Conservation (phyloP, 2,888 invertebrate genomes). For the Cataglyphis rosenhaueri region DNA sequence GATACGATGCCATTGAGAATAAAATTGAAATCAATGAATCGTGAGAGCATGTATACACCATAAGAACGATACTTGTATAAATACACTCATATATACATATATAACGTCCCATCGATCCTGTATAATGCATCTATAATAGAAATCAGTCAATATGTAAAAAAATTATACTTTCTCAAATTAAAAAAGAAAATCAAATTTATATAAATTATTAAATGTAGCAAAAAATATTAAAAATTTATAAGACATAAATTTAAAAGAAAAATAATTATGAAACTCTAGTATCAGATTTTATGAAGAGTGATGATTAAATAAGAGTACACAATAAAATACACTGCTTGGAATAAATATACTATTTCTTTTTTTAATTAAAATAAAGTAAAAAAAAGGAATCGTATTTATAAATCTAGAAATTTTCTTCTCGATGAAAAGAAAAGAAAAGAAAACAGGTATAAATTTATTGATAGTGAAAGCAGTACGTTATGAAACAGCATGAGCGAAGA, state of each 20-base stretch:
- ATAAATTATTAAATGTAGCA: not conserved
- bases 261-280: not conserved
- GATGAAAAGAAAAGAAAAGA: not conserved
- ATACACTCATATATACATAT: not conserved
- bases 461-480: not conserved
- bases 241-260: not conserved
- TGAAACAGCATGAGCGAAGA: not conserved
- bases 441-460: not conserved
- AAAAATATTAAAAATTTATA: not conserved
- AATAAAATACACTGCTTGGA: not conserved
- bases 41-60: not conserved
- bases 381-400: not conserved
- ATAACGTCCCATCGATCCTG: not conserved
- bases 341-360: not conserved
- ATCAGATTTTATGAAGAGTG: not conserved
- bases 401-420: not conserved
- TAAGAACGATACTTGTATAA: not conserved
- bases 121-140: not conserved
- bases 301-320: not conserved
- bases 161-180: no score
- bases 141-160: not conserved
- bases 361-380: not conserved
- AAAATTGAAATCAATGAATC: conserved; percentile 59
- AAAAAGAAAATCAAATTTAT: not conserved
- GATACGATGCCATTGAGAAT: conserved; percentile 57